Conservation (phyloP, 2,888 invertebrate genomes). For the Drosophila infuscata region DNA sequence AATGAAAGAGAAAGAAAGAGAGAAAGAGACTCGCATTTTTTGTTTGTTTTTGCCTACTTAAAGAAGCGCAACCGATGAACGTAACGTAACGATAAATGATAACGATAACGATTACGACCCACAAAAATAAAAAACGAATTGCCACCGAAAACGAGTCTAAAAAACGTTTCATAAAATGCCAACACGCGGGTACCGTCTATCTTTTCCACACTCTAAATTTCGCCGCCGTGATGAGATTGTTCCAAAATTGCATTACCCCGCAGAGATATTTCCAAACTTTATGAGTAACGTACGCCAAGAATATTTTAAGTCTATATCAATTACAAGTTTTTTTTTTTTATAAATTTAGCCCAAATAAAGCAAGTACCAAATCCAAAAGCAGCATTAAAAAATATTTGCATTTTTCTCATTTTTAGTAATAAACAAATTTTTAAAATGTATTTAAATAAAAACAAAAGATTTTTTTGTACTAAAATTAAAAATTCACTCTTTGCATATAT, state of each 20-base stretch:
- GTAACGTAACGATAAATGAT: constrained; percentile 66
- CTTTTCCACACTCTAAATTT: constrained; percentile 62
- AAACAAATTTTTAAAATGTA: constrained; percentile 52
- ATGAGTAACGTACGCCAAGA: constrained; percentile 69
- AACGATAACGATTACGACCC: constrained; percentile 41
- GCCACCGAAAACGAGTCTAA: constrained; percentile 53
- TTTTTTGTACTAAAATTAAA: constrained; percentile 45
- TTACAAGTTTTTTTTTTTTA: constrained; percentile 41
- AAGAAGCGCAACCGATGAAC: constrained; percentile 68
- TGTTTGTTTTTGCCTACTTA: constrained; percentile 75
- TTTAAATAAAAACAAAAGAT: constrained; percentile 29
- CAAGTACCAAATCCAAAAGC: constrained; percentile 54
- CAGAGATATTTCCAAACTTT: constrained; percentile 54
- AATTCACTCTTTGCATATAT: constrained; percentile 62
- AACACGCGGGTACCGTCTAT: constrained; percentile 50
- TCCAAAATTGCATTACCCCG: constrained; percentile 67
- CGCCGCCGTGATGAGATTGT: constrained; percentile 74
- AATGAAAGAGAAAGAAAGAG: constrained; percentile 57
- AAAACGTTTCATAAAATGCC: constrained; percentile 39
- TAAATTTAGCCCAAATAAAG: constrained; percentile 62
- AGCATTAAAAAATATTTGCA: constrained; percentile 71
- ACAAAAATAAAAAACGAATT: constrained; percentile 44
- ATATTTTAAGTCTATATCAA: constrained; percentile 68
- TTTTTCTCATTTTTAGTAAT: constrained; percentile 72
- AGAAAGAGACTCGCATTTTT: constrained; percentile 76